Percentiles rank a stretch among this genome's conserved stretches.
Conservation (phyloP, 2,797 vertebrate genomes). For the Salarias fasciatus region DNA sequence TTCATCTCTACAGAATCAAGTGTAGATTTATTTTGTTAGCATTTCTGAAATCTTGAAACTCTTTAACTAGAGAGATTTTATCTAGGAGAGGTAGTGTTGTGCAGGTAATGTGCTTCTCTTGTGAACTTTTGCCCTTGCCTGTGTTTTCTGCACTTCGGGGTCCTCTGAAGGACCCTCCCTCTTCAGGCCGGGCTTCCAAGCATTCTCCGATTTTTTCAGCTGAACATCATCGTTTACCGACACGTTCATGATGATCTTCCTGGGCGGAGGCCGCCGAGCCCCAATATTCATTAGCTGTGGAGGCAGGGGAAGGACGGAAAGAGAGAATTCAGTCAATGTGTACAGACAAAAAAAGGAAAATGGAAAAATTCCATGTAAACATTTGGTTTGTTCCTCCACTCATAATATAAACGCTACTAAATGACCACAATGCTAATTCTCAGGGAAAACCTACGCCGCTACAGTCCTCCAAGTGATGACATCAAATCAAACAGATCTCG, state of each 20-base stretch:
- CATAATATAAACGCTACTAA: background rate
- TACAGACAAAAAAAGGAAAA: too few species aligned
- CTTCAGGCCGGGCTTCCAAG: conserved; percentile 95
- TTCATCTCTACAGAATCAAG: too few species aligned
- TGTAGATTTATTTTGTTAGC: too few species aligned
- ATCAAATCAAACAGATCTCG: background rate
- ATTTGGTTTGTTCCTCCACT: too few species aligned
- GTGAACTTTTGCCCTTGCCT: conserved; percentile 83
- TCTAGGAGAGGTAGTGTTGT: background rate
- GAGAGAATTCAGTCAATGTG: background rate
- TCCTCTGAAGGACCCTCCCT: conserved; percentile 85
- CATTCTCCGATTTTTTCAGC: conserved; percentile 94
- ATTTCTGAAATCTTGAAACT: too few species aligned
- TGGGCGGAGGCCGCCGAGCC: conserved; percentile 81
- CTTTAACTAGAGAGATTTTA: too few species aligned
- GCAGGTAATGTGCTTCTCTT: background rate
- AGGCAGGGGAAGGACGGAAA: background rate
- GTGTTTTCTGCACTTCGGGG: conserved; percentile 79
- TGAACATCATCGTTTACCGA: conserved; percentile 92
- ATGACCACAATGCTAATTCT: background rate
- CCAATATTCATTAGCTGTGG: conserved; percentile 80
- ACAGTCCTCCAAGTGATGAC: background rate
- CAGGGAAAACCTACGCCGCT: background rate
- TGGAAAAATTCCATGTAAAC: too few species aligned
- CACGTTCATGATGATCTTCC: conserved; percentile 95